phyloP scores from a whole-genome alignment of 2,888 invertebrate species.

The Lithophane leautieri region DNA sequence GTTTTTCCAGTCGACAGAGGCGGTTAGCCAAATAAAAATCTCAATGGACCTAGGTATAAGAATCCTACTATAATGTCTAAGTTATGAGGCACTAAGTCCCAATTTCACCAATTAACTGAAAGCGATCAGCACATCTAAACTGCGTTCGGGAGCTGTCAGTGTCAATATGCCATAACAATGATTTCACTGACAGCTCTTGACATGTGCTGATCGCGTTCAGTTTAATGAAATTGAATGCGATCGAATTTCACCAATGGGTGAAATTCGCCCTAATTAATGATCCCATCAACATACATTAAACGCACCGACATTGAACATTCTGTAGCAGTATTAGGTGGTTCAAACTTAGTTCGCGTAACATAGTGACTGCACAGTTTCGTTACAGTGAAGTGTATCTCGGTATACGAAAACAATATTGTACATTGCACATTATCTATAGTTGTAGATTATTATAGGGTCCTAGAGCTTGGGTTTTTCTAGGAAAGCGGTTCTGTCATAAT shows the following conservation, averaged over 20 bases:
- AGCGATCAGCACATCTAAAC: not conserved
- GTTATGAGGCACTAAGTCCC: not conserved
- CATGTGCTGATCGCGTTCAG: not conserved
- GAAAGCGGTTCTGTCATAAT: not conserved
- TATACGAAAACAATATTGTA: conserved; percentile 20
- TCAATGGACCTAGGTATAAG: too few species aligned
- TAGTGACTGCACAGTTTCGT: conserved; percentile 41
- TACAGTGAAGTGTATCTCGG: conserved; percentile 35
- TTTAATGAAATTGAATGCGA: too few species aligned
- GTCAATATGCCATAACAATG: not conserved
- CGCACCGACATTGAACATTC: conserved; percentile 5
- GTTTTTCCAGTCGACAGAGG: not conserved
- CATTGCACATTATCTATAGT: conserved; percentile 38
- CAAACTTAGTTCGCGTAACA: conserved; percentile 13
- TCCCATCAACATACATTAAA: conserved; percentile 20
- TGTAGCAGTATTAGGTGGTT: conserved; percentile 16
- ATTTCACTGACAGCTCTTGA: not conserved
- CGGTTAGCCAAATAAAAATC: not conserved
- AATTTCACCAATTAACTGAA: not conserved
- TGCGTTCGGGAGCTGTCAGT: too few species aligned
- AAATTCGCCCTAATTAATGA: too few species aligned
- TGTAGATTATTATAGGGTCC: conserved; percentile 22
- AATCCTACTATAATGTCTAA: not conserved
- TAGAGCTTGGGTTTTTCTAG: not conserved
- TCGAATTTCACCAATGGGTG: not conserved